Evolutionary conservation across 2,797 vertebrate species (phyloP).

Genomic region (Gadopsis bispinosus): DNA sequence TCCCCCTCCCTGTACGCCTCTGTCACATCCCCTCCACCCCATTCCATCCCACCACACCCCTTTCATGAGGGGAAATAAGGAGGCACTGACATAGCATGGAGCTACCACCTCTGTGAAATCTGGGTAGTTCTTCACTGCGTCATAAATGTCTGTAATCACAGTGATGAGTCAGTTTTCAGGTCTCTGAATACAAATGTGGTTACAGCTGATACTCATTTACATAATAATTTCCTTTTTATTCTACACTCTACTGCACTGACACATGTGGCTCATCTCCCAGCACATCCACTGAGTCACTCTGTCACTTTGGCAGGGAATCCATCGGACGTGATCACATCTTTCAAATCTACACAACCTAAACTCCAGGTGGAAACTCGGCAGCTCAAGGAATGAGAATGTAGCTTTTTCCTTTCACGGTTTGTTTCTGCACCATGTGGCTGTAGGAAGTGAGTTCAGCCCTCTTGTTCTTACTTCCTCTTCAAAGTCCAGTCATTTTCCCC

Average conservation of each 20-base stretch:
- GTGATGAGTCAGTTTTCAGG: not conserved
- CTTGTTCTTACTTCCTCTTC: slow-evolving; percentile 50
- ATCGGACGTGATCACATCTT: slow-evolving; percentile 6
- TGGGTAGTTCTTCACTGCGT: not conserved
- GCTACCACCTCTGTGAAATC: not conserved
- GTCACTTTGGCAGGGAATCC: slow-evolving; percentile 21
- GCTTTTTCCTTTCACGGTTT: slow-evolving; percentile 8
- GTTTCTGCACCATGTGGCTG: slow-evolving; percentile 4
- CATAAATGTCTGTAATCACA: not conserved
- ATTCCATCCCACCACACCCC: slow-evolving; percentile 49
- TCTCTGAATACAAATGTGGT: not conserved
- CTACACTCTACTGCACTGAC: not conserved
- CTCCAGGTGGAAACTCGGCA: slow-evolving; percentile 35
- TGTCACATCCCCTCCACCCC: slow-evolving; percentile 61
- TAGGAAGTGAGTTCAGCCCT: slow-evolving; percentile 40
- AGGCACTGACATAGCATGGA: slow-evolving; percentile 12
- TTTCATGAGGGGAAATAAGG: slow-evolving; percentile 28
- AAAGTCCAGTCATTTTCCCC: slow-evolving; percentile 5
- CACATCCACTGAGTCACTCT: slow-evolving; percentile 26
- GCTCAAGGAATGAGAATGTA: not conserved
- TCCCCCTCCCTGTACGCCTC: slow-evolving; percentile 10
- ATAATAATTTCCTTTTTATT: not conserved
- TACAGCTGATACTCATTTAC: not conserved
- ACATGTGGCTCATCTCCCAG: not conserved
- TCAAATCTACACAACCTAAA: not conserved